Evolutionary conservation across 2,113 vertebrate genomes (phyloP), one percentile per base, ranked within the genome.

Genomic region (Murina feae): DNA sequence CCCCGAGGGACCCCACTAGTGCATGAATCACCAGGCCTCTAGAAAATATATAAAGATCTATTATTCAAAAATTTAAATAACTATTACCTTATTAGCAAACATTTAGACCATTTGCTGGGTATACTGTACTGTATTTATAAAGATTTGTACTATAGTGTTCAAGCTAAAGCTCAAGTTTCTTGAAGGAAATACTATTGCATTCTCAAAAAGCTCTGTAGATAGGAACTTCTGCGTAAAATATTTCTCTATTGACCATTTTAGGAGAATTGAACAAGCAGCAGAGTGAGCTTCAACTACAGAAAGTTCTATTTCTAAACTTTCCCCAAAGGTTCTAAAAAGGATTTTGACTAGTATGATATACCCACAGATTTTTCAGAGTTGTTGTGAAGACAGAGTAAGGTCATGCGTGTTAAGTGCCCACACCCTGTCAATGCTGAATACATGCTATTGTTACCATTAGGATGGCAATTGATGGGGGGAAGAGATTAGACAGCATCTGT

Each of bases 251-350:
- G 69, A 58, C 12, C n/a, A 66, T 90, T 93, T 90, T 87, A 87
- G 58, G 42, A 86, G 80, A 86, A 91, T 28, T 28, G 21, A 83
- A 66, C 8, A 72, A 60, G 28, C 21, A 49, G 35, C 28, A 81
- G 23, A 49, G 39, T 1, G 4, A 87, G 30, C 4, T 65, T 90
- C 74, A 90, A 58, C 25, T 71, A 30, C 20, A 72, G 66, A 66
- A 96, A 92, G 30, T 72, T 66, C 58, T 76, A 88, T 28, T 71
- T 84, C 51, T 87, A 81, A 86, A 63, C 28, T 69, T 83, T 74
- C 74, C 21, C 69, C 72, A 65, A 49, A 65, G 51, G 20, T 60
- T 75, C 47, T 89, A 84, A 58, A 66, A 49, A 75, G 58, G 12
- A n/a, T 79, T 51, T 84, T 44, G 21, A 76, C 32, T 71, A 51